These are phyloP conservation scores for Apostichopus parvimensis DNA, from an alignment of 35 echinoderm and acorn worm genomes.

Conservation along the genomic window DNA sequence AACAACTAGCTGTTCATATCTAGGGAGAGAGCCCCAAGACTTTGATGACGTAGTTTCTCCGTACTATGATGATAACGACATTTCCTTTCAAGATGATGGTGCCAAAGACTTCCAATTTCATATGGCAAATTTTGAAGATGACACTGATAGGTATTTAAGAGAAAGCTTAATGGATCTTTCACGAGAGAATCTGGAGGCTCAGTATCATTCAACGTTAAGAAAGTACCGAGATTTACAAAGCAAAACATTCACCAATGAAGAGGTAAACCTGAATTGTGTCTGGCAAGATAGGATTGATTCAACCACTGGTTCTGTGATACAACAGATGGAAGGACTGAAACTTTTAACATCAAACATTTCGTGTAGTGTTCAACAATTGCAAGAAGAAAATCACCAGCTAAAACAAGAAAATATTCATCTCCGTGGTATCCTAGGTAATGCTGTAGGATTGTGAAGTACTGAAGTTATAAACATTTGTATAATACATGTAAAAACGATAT, in stretches of 20 bases:
- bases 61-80: neutral
- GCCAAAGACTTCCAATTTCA: slow-evolving; percentile 27
- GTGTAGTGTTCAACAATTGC: neutral
- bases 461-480: too few species aligned
- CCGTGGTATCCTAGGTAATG: slow-evolving; percentile 35
- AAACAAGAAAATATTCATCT: slow-evolving; percentile 32
- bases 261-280: neutral
- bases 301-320: neutral
- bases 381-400: slow-evolving; percentile 13
- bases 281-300: neutral
- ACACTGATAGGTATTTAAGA: slow-evolving; percentile 37
- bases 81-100: neutral
- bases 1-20: neutral
- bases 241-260: neutral
- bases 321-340: neutral
- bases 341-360: neutral
- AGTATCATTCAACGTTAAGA: slow-evolving; percentile 19
- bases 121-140: slow-evolving; percentile 38
- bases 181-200: slow-evolving; percentile 24
- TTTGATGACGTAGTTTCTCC: neutral
- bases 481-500: too few species aligned
- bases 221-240: slow-evolving; percentile 6
- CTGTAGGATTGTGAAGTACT: too few species aligned
- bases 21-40: neutral
- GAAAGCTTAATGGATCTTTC: slow-evolving; percentile 45